Percentiles rank a stretch among this genome's conserved stretches.
These are phyloP conservation scores for Hippolais icterina DNA, from an alignment of 2,113 vertebrate species.

Conservation along the genomic window DNA sequence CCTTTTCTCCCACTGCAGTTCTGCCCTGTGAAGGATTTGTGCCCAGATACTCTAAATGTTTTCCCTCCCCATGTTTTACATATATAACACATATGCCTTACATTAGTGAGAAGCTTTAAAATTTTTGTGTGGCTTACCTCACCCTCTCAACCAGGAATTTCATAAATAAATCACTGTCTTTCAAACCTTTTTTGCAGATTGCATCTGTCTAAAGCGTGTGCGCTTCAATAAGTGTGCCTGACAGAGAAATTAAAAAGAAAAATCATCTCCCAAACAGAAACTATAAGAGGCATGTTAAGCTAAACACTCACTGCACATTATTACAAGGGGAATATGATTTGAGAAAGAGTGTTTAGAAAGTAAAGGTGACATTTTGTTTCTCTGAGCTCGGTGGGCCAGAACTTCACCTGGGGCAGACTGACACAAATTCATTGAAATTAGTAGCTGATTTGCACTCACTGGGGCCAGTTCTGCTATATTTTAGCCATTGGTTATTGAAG, in stretches of 20 bases:
- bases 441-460: neutral
- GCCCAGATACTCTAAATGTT: neutral
- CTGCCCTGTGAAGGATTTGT: neutral
- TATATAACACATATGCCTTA: neutral
- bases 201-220: slow-evolving; percentile 36
- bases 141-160: slow-evolving; percentile 51
- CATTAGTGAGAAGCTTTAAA: neutral
- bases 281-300: slow-evolving; percentile 53
- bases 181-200: slow-evolving; percentile 58
- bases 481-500: neutral
- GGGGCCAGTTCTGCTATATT: neutral
- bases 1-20: neutral
- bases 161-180: slow-evolving; percentile 68
- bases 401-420: slow-evolving; percentile 11
- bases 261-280: slow-evolving; percentile 62
- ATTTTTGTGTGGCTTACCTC: slow-evolving; percentile 37
- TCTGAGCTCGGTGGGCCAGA: slow-evolving; percentile 42
- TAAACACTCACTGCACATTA: slow-evolving; percentile 53
- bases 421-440: neutral
- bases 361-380: slow-evolving; percentile 59
- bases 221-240: slow-evolving; percentile 67
- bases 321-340: slow-evolving; percentile 44
- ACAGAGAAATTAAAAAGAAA: slow-evolving; percentile 73
- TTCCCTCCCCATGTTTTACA: neutral
- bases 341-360: slow-evolving; percentile 47